phyloP scores from a whole-genome alignment of 2,888 invertebrate species.

The Lepidochitona cinerea region DNA sequence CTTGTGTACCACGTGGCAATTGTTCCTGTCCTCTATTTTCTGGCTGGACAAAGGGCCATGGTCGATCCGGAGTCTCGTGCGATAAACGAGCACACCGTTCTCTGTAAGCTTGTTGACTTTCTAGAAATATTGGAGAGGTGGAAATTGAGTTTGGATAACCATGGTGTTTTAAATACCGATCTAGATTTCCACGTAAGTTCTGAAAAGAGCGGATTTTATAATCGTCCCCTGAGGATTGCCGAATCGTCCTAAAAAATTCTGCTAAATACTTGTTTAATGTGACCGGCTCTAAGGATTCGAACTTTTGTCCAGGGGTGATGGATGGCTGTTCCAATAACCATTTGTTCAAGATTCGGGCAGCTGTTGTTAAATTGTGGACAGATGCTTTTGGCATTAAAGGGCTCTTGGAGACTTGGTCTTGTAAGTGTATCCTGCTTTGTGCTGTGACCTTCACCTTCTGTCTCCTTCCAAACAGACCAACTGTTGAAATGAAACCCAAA shows the following conservation, averaged over 20 bases:
- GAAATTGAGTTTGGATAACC: not conserved
- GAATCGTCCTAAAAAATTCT: not conserved
- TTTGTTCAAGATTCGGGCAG: not conserved
- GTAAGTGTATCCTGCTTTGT: no score
- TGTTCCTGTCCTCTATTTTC: no score
- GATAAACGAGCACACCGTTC: no score
- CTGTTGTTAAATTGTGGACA: not conserved
- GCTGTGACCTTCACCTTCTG: no score
- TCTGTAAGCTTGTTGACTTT: not conserved
- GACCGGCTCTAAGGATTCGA: not conserved
- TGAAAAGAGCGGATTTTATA: not conserved
- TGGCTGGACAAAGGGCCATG: no score
- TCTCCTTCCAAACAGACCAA: no score
- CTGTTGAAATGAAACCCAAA: no score
- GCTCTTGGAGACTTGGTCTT: no score
- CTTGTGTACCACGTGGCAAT: no score
- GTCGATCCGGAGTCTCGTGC: no score
- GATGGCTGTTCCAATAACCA: not conserved
- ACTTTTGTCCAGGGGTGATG: not conserved
- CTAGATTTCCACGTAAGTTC: not conserved
- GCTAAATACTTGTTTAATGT: not conserved
- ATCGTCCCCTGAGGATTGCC: not conserved
- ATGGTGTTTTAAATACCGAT: not conserved
- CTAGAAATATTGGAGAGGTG: not conserved
- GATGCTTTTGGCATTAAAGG: not conserved